Evolutionary conservation across 2,888 invertebrate species (phyloP), one percentile per base, ranked within the genome.

Genomic region (Drosophila percnosoma): DNA sequence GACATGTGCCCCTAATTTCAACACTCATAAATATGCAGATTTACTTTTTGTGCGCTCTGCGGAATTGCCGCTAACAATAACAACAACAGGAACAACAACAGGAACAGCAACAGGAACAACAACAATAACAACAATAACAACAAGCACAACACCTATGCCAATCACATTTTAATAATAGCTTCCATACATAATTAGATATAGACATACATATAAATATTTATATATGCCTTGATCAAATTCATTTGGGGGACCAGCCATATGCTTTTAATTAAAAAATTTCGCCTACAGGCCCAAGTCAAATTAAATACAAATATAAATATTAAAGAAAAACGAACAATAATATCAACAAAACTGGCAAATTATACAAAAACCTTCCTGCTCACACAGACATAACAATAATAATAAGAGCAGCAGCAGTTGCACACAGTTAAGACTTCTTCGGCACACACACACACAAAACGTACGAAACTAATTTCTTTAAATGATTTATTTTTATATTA

Each of bases 21-120:
- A 74, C 71, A 69, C 71, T 71, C 83, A 82, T 82, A 82, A 82
- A 82, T 82, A 82, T 82, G 80, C 73, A 76, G 70, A 82, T 81
- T 82, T 62, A 63, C 65, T 58, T 61, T 66, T 58, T 66, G 53
- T 74, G 80, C 71, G 75, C 58, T 70, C 67, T 63, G 51, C 52
- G 33, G 33, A 61, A 42, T 67, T 68, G 65, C 34, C 54, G 36
- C 48, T 29, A 54, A 34, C 11, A 6, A 24, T 11, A 54, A 36
- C 18, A 36, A 18, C 24, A 54, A 54, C 31, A 31, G 13, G 2
- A 45, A 7, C 1, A 45, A 2, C 45, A 15, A 13, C 15, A 45
- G 7, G 1, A n/a, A 40, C 29, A 34, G 1, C 24, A 24, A 34
- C 6, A 54, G 7, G 5, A 52, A 13, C 51, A 52, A 52, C 7